Conservation (phyloP, 2,113 vertebrate genomes). For the Brienomyrus brachyistius region DNA sequence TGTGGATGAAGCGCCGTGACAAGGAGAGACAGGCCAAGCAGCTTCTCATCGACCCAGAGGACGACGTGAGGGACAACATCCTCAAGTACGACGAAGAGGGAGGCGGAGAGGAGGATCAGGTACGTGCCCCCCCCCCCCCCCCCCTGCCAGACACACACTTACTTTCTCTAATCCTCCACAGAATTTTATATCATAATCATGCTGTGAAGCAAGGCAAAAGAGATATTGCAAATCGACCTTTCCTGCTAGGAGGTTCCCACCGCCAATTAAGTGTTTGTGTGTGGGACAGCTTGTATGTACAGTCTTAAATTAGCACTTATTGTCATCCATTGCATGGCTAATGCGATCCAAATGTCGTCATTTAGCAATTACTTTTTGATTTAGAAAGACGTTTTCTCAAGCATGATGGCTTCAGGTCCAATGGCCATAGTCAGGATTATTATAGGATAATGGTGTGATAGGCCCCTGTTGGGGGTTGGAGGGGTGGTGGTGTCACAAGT, state of each 20-base stretch:
- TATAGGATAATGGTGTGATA: background rate
- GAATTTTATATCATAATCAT: constrained; percentile 3
- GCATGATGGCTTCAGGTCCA: background rate
- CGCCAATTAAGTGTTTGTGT: background rate
- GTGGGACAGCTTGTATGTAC: background rate
- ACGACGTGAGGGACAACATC: constrained; percentile 78
- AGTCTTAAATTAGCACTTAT: constrained; percentile 10
- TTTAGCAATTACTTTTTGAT: constrained; percentile 24
- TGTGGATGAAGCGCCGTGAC: constrained; percentile 95
- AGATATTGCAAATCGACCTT: constrained; percentile 13
- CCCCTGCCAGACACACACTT: background rate
- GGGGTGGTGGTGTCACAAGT: background rate
- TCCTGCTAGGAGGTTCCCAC: background rate
- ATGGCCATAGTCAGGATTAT: background rate
- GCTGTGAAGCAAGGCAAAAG: background rate
- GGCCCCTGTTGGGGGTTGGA: background rate
- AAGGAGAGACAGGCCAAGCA: constrained; percentile 95
- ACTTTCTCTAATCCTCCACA: background rate
- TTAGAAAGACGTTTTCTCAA: constrained; percentile 9
- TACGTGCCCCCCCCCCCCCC: constrained; percentile 38
- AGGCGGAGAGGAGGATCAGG: constrained; percentile 86
- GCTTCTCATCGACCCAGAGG: constrained; percentile 90
- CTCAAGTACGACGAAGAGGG: constrained; percentile 78
- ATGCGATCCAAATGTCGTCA: constrained; percentile 20
- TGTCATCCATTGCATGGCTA: constrained; percentile 17